Evolutionary conservation across 2,113 vertebrate species (phyloP), one percentile per base, ranked within the genome.

Genomic region (Notiomystis cincta): DNA sequence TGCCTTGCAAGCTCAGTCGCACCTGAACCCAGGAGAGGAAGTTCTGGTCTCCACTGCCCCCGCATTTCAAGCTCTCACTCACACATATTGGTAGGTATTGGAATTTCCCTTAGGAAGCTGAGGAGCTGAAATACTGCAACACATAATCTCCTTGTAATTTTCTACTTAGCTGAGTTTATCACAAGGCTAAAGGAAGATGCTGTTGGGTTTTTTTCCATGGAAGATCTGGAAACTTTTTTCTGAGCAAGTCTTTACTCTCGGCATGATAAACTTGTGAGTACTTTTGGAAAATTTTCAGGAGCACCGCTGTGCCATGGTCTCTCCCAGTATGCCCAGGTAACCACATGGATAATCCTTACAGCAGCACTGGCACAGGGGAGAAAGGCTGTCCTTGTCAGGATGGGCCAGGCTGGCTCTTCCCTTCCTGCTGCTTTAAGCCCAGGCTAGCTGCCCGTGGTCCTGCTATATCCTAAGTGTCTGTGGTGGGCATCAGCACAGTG

Each of bases 1-100:
- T 57, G 23, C 30, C 15, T 38, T 45, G 40, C 9, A 33, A 50
- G 6, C 9, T 44, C 1, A 0, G 11, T 23, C 0, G 0, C 21
- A 35, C 25, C 25, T 9, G 3, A 51, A 58, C 6, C 9, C 14
- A 31, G 23, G 8, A 6, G 1, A 6, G 16, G 56, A 62, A 31
- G 4, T 56, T 78, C 48, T 54, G 37, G 11, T 78, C 13, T 45
- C 33, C 28, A 9, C 18, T 70, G 30, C 42, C 87, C 45, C 21
- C 24, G 15, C 15, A 9, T 54, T 75, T 70, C 22, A 21, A 33
- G 19, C 31, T 47, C 57, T 87, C 2, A 1, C 33, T 38, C 30
- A 38, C 42, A 24, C 15, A 14, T 44, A 23, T 16, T 54, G 15
- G 6, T 16, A 67, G 19, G 2, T 51, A 42, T 15, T 21, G 38